Conservation (phyloP, 92 coral and sea anemone species). For the Parazoanthus darwini region DNA sequence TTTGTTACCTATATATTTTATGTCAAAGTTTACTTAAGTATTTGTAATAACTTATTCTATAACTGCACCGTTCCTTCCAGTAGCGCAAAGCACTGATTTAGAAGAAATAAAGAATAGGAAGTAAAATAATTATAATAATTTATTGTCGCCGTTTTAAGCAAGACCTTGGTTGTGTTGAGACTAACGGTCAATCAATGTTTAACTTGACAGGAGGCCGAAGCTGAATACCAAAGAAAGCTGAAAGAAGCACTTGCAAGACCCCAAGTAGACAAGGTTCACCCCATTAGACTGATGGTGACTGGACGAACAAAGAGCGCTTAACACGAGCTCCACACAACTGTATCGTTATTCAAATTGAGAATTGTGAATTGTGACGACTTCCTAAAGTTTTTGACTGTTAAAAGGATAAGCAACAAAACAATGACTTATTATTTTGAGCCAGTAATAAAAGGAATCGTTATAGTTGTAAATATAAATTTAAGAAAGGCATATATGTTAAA, state of each 20-base stretch:
- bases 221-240: constrained; percentile 87
- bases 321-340: neutral
- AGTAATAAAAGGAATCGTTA: neutral
- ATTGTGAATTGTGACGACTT: neutral
- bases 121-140: too few relatives aligned
- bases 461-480: neutral
- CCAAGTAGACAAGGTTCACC: constrained; percentile 79
- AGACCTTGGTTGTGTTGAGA: neutral
- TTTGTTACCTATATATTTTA: too few relatives aligned
- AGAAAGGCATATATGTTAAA: neutral
- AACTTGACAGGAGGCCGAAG: constrained; percentile 83
- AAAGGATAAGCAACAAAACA: neutral
- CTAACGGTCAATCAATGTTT: neutral
- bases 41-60: too few relatives aligned
- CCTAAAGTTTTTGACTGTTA: neutral
- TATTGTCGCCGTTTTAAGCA: too few relatives aligned
- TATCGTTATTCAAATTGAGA: neutral
- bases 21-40: too few relatives aligned
- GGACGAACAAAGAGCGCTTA: constrained; percentile 51
- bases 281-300: constrained; percentile 70
- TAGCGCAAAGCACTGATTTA: too few relatives aligned
- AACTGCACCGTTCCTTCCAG: too few relatives aligned
- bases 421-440: neutral
- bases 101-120: neutral
- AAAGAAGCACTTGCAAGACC: constrained; percentile 83